Base-by-base conservation (phyloP, 2,113 vertebrate species). In the Ramphastos sulfuratus region DNA sequence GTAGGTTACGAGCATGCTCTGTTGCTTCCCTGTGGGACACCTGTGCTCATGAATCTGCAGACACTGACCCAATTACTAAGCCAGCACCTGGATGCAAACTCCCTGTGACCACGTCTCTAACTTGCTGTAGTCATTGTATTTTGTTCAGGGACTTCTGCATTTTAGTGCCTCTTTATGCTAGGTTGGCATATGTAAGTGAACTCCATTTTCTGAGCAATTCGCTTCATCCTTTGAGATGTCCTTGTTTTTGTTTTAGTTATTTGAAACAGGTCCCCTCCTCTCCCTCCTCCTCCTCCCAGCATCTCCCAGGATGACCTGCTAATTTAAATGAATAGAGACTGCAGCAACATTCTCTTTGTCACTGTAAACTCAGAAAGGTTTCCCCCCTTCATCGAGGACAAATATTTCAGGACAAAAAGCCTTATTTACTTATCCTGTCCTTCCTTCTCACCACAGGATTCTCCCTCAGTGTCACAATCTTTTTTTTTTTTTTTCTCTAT, bases 51-150 rank as follows among this genome's bases (percentile, higher is more conserved):
- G 92, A 94, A 96, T 95, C 94, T 93, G 91, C 93, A 96, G 92
- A 93, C 90, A 88, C 33, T 96, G 92, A 96, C 97, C 96, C 92
- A 96, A 86, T 97, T 97, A 96, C 94, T 86, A 65, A 94, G 78
- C 87, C 64, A 92, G 90, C 91, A 97, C 95, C 96, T 96, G 95
- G 97, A 94, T 88, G 39, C 66, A 89, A 81, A 84, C 89, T 96
- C 90, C 75, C 92, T 58, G 61, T 79, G 92, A 95, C 95, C 93
- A 89, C 0, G 0, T 82, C 75, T 91, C 89, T 64, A 88, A 77
- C 92, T 95, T 91, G 85, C 94, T 93, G 82, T 39, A 87, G 66
- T 85, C 83, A 79, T 54, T 93, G 83, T 27, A 74, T 95, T 96
- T 95, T 94, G 79, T 90, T 92, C 82, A 86, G 86, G 70, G 76